Evolutionary conservation across 2,888 invertebrate species (phyloP).

Genomic region (Nysson spinosus): DNA sequence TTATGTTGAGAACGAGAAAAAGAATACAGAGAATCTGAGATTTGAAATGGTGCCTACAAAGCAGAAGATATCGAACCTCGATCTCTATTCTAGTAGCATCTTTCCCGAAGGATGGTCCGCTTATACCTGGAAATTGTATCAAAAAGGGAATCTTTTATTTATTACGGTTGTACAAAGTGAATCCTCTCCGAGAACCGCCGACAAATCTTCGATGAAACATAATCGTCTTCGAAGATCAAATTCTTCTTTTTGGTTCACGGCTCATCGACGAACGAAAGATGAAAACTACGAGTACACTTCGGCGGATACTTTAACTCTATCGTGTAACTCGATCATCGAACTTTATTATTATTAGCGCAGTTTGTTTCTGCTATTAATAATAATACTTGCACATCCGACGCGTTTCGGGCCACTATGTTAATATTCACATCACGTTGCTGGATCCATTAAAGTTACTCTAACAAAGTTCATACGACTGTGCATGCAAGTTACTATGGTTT

Average conservation of each 20-base stretch:
- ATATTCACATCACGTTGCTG: conserved; percentile 20
- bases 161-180: too few species aligned
- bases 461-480: conserved; percentile 21
- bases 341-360: conserved; percentile 15
- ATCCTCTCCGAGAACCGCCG: too few species aligned
- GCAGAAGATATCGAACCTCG: conserved; percentile 2
- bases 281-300: too few species aligned
- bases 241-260: too few species aligned
- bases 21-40: background rate
- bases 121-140: too few species aligned
- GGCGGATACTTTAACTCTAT: background rate
- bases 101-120: too few species aligned
- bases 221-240: too few species aligned
- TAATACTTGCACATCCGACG: conserved; percentile 14
- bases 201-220: too few species aligned
- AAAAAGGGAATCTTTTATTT: too few species aligned
- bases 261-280: too few species aligned
- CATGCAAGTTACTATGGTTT: conserved; percentile 1
- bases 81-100: background rate
- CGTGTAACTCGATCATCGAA: conserved; percentile 20
- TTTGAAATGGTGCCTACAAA: conserved; percentile 14
- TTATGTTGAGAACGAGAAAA: conserved; percentile 3
- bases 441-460: conserved; percentile 40
- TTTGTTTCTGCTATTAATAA: conserved; percentile 41
- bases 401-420: conserved; percentile 25